Base-by-base conservation (phyloP, 2,113 vertebrate species). In the Rhinogobius similis region DNA sequence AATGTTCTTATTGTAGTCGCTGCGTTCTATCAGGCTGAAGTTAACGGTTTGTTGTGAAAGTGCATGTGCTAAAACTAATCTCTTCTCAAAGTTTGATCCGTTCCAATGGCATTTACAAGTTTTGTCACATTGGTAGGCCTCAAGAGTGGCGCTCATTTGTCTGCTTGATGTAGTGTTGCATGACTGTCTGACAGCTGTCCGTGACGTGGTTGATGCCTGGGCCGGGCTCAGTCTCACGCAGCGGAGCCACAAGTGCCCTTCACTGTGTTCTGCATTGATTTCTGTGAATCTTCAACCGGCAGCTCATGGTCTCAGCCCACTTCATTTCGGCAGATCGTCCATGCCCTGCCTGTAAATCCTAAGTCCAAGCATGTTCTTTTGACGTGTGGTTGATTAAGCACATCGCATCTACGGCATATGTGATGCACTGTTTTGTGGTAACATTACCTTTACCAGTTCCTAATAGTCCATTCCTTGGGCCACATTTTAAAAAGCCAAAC, bases 121-220 rank as follows among this genome's bases (percentile, higher is more conserved):
- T 12, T 21, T 32, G 29, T 58, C 55, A 58, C 55, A 58, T 58
- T 58, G 11, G 14, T 58, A 61, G 10, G 29, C 16, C 20, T 36
- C 18, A 36, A n/a, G 29, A n/a, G 58, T 21, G 10, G 27, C 20
- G 29, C 18, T 38, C 29, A 36, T 61, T 36, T 61, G 29, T 61
- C 58, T 61, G 18, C 27, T 36, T 61, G 58, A 36, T 61, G 58
- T 61, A 61, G 27, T 61, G 58, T 61, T 61, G 58, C 27, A 61
- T n/a, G 29, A 61, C 58, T 61, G 29, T 18, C 18, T 61, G 58
- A 61, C 58, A 61, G 58, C 58, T 61, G 58, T 61, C 58, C 18
- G 58, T 61, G 20, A 36, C 29, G 58, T n/a, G 58, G 8, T 36
- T 61, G 58, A 61, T 61, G 55, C 55, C 58, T n/a, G 58, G 16